phyloP scores from a whole-genome alignment of 2,888 invertebrate genomes.

The Oscheius sp. region DNA sequence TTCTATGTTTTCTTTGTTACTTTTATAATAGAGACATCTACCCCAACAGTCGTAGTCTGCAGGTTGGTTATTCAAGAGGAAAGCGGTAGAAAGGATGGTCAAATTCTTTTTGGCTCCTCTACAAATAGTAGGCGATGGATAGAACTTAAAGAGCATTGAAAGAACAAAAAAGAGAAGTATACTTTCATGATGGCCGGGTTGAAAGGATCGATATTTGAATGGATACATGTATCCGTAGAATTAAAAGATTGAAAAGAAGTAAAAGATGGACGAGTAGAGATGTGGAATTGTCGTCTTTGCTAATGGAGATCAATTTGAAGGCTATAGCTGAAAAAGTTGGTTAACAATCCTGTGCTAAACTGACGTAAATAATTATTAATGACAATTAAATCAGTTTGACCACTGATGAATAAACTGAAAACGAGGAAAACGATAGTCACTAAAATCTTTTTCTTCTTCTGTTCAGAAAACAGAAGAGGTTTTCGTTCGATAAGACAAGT shows the following conservation, averaged over 20 bases:
- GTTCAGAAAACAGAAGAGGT: not conserved
- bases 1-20: conserved; percentile 9
- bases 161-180: not conserved
- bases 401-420: not conserved
- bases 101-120: not conserved
- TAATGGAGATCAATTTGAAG: not conserved
- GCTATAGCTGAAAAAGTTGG: not conserved
- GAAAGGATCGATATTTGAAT: conserved; percentile 1
- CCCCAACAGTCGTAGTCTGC: not conserved
- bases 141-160: not conserved
- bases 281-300: too few relatives aligned
- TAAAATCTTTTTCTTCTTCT: not conserved
- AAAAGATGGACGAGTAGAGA: not conserved
- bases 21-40: not conserved
- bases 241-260: not conserved
- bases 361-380: not conserved
- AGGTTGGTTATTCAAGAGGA: not conserved
- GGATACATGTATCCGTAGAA: not conserved
- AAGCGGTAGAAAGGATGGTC: not conserved
- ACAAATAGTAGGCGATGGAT: not conserved
- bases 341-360: not conserved
- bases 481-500: not conserved
- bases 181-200: conserved; percentile 21
- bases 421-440: not conserved
- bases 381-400: not conserved